Conservation (phyloP, 2,113 vertebrate species). For the Indicator indicator region DNA sequence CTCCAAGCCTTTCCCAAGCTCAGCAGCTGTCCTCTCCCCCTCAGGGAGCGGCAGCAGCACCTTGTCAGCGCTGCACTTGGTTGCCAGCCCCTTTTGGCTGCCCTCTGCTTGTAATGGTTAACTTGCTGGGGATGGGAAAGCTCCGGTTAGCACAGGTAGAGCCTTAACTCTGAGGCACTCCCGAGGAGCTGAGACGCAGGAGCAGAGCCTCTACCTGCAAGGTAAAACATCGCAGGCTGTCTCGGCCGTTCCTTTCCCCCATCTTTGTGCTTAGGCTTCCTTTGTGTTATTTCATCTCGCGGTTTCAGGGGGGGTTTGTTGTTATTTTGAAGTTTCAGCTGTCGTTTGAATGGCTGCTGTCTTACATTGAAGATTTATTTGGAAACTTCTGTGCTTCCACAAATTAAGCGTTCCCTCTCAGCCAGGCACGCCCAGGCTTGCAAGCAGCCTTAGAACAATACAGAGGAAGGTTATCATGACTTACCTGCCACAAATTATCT, state of each 20-base stretch:
- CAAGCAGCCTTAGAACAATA: conserved; percentile 57
- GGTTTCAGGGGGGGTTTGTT: background rate
- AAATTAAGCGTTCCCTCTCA: conserved; percentile 47
- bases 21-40: background rate
- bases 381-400: conserved; percentile 26
- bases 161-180: conserved; percentile 44
- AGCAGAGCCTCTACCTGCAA: background rate
- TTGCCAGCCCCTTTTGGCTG: conserved; percentile 41
- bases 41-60: background rate
- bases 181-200: background rate
- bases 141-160: conserved; percentile 53
- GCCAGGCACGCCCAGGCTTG: conserved; percentile 67
- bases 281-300: background rate
- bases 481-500: conserved; percentile 29
- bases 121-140: conserved; percentile 69
- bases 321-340: background rate
- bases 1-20: background rate
- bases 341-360: background rate
- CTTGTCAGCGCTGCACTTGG: background rate
- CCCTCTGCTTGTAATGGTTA: conserved; percentile 72
- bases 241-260: background rate
- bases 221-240: background rate
- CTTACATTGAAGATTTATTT: background rate
- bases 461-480: conserved; percentile 55
- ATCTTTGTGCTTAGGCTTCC: background rate